A percentile compares a stretch with the other conserved stretches of the same genome.
These are phyloP conservation scores for Neoniphon sammara DNA, from an alignment of 2,797 vertebrate genomes.

Conservation along the genomic window DNA sequence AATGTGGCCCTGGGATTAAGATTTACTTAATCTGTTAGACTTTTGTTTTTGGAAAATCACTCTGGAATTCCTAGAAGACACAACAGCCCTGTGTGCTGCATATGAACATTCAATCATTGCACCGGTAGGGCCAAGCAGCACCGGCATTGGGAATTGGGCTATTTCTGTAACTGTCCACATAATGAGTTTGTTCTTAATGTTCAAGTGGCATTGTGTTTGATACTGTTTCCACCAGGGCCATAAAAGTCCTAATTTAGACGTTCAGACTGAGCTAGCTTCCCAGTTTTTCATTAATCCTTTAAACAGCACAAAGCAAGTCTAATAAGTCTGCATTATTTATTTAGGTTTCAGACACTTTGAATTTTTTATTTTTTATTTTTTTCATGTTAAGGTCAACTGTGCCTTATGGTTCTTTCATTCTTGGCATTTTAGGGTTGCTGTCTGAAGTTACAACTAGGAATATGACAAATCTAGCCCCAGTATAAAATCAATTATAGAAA, in stretches of 20 bases:
- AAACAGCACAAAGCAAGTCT: conserved; percentile 22
- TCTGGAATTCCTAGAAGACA: conserved; percentile 54
- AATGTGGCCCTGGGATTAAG: conserved; percentile 74
- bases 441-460: conserved; percentile 4
- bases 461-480: conserved; percentile 6
- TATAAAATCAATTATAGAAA: no score
- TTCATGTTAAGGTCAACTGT: conserved; percentile 5
- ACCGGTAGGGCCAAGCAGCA: conserved; percentile 39
- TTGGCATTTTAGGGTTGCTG: conserved; percentile 9
- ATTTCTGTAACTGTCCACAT: conserved; percentile 34
- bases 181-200: conserved; percentile 35
- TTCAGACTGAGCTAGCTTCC: conserved; percentile 11
- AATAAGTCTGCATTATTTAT: conserved; percentile 16
- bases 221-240: conserved; percentile 29
- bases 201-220: conserved; percentile 40
- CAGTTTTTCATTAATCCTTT: conserved; percentile 14
- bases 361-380: not conserved
- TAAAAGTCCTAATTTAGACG: conserved; percentile 30
- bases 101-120: conserved; percentile 51
- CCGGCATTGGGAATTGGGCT: conserved; percentile 33
- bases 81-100: conserved; percentile 16
- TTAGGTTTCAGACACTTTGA: not conserved
- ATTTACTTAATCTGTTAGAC: conserved; percentile 60
- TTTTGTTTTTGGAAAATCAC: conserved; percentile 54
- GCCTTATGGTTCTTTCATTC: not conserved